phyloP scores from a whole-genome alignment of 2,797 vertebrate species.

The Tadarida brasiliensis region DNA sequence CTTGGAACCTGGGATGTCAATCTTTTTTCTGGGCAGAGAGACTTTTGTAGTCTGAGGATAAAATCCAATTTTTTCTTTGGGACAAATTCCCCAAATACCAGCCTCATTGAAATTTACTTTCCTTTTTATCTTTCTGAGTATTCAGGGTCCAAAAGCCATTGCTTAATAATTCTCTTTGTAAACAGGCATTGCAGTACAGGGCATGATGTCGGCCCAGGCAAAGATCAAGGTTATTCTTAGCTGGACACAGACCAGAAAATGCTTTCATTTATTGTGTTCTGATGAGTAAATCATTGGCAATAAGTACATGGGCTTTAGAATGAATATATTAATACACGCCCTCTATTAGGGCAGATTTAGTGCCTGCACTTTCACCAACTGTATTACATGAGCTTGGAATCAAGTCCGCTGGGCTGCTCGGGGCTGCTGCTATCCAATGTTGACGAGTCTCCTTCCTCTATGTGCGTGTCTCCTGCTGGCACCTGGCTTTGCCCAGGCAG shows the following conservation, averaged over 20 bases:
- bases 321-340: not conserved
- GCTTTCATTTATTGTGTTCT: not conserved
- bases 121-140: not conserved
- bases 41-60: not conserved
- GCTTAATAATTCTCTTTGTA: not conserved
- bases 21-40: not conserved
- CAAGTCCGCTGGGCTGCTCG: not conserved
- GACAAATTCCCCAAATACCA: not conserved
- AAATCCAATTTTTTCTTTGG: not conserved
- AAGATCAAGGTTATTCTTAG: not conserved
- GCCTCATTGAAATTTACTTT: not conserved
- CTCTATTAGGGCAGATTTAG: not conserved
- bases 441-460: not conserved
- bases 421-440: not conserved
- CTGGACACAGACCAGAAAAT: not conserved
- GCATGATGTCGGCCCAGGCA: not conserved
- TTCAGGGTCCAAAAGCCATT: not conserved
- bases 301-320: not conserved
- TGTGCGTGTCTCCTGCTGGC: constrained; percentile 67
- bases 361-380: rapidly evolving
- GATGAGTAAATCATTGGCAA: not conserved
- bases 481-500: constrained; percentile 14
- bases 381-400: rapidly evolving
- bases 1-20: not conserved
- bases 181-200: not conserved